A percentile compares a stretch with the other conserved stretches of the same genome.
Evolutionary conservation across 1,140 invertebrate genomes (phyloP).

Genomic region (Orchesella cincta): DNA sequence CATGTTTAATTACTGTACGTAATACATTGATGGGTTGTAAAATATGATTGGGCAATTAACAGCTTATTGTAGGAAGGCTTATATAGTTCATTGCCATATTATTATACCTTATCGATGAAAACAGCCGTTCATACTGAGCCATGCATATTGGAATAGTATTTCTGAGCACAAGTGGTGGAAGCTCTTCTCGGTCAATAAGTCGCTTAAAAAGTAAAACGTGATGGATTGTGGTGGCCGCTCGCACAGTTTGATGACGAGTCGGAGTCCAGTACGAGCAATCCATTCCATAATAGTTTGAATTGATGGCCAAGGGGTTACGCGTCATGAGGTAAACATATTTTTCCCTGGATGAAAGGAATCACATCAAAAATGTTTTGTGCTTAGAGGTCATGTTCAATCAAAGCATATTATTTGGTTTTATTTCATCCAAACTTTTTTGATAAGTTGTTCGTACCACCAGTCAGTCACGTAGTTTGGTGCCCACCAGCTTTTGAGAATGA

Average conservation of each 20-base stretch:
- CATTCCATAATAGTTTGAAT: conserved; percentile 57
- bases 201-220: conserved; percentile 58
- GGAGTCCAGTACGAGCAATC: conserved; percentile 58
- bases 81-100: not conserved
- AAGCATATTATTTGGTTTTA: not conserved
- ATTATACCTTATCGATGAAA: conserved; percentile 55
- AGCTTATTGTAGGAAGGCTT: not conserved
- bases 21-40: not conserved
- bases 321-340: conserved; percentile 57
- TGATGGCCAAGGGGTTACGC: conserved; percentile 55
- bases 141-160: conserved; percentile 59
- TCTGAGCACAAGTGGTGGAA: conserved; percentile 58
- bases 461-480: conserved; percentile 61
- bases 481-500: conserved; percentile 60
- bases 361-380: not conserved
- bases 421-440: not conserved
- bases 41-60: not conserved
- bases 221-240: conserved; percentile 58
- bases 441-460: conserved; percentile 59
- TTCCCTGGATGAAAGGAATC: conserved; percentile 54
- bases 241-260: conserved; percentile 55
- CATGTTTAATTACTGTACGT: not conserved
- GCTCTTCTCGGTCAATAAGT: conserved; percentile 58
- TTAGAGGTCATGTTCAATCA: not conserved
- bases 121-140: conserved; percentile 57